These are phyloP conservation scores for Tetraodon nigroviridis DNA, from an alignment of 2,113 vertebrate genomes.

Conservation along the genomic window DNA sequence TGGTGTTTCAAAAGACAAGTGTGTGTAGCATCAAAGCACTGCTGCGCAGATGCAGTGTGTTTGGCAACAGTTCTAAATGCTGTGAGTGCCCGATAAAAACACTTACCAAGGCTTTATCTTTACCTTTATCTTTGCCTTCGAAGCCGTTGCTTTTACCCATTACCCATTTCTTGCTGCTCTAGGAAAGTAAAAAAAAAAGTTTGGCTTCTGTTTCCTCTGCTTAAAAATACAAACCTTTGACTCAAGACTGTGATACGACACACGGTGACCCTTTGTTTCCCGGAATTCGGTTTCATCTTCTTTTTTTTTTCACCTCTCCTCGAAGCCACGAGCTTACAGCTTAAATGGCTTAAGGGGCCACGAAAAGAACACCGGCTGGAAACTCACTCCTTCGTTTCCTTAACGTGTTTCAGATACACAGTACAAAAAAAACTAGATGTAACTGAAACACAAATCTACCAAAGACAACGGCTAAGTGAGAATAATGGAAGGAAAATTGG, in stretches of 20 bases:
- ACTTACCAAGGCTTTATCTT: not conserved
- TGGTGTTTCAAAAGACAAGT: too few species aligned
- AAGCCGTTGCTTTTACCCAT: conserved; percentile 1
- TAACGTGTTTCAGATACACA: too few species aligned
- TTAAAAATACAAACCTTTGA: not conserved
- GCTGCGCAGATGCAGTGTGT: too few species aligned
- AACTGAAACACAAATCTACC: too few species aligned
- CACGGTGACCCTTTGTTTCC: not conserved
- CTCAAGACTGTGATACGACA: not conserved
- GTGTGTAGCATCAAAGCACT: too few species aligned
- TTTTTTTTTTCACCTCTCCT: not conserved
- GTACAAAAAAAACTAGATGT: too few species aligned
- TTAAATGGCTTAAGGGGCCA: too few species aligned
- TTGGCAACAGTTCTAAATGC: too few species aligned
- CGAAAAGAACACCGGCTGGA: not conserved
- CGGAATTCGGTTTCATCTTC: not conserved
- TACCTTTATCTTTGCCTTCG: conserved; percentile 14
- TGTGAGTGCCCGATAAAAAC: not conserved
- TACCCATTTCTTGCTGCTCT: not conserved
- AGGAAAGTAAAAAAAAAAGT: too few species aligned
- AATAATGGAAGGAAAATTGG: too few species aligned
- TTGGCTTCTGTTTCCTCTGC: not conserved
- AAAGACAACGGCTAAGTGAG: too few species aligned
- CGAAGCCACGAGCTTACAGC: too few species aligned
- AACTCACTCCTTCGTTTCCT: not conserved